Base-by-base conservation (phyloP, 2,113 vertebrate genomes). In the Cryptotis parvus region DNA sequence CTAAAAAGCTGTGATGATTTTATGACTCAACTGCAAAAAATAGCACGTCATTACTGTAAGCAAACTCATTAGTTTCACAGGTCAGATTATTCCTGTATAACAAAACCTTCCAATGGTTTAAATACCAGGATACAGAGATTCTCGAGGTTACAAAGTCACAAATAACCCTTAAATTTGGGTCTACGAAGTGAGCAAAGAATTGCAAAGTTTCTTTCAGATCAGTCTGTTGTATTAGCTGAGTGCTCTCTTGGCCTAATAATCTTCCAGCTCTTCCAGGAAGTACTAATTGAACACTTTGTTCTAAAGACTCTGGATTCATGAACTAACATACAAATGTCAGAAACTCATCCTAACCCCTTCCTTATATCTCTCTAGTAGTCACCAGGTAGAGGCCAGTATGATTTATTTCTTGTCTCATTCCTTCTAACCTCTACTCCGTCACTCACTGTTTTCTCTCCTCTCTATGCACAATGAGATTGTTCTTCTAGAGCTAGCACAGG, bases 1-100 rank as follows among this genome's bases (percentile, higher is more conserved):
- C 49, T 90, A 78, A 85, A 58, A 81, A 90, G 18, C 43, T 33
- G 27, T n/a, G 31, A 31, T 69, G n/a, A 68, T 93, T 93, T 6
- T 73, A 55, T 26, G 10, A 80, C 16, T 1, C 33, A 73, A 24
- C 20, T 15, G 8, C 39, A 70, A 78, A 86, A n/a, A 84, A 27
- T 55, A 26, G 41, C 10, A 73, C 4, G 72, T 4, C 24, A 65
- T 65, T 39, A 39, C 83, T 81, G 45, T 14, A 41, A 15, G 0
- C 27, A 35, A 79, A 4, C 12, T 16, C 43, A 52, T 16, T 70
- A n/a, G 83, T 69, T 91, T 76, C 73, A 45, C 18, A 84, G 52
- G 35, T 45, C 55, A 92, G 35, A 24, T 52, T n/a, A 81, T 63
- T 49, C 26, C 49, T n/a, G n/a, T n/a, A 0, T 33, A 22, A 20